Conservation (phyloP, 2,888 invertebrate species). For the Hoplodrina ambigua region DNA sequence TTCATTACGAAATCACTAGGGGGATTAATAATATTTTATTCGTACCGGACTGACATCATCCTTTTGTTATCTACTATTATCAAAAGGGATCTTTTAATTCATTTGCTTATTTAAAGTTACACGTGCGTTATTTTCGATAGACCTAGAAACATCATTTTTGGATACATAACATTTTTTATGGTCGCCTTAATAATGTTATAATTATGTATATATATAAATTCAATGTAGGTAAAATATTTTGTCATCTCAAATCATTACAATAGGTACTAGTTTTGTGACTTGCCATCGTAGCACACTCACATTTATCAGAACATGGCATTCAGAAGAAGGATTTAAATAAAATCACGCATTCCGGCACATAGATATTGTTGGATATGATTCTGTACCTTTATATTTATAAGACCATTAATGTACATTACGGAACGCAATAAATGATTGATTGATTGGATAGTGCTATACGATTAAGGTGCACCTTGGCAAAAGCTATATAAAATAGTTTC, state of each 20-base stretch:
- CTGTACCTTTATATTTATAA: too few relatives aligned
- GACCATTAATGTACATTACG: too few relatives aligned
- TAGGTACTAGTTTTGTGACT: background rate
- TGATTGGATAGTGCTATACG: too few relatives aligned
- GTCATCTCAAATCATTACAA: background rate
- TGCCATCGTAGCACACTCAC: constrained; percentile 1
- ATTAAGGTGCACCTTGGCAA: too few relatives aligned
- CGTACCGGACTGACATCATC: background rate
- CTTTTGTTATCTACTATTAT: constrained; percentile 8
- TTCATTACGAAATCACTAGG: too few relatives aligned
- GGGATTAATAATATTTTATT: constrained; percentile 4
- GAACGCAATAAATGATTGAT: too few relatives aligned
- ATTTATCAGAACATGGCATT: background rate
- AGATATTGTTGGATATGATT: too few relatives aligned
- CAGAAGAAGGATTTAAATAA: background rate
- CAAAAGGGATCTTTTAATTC: background rate
- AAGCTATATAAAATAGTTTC: too few relatives aligned
- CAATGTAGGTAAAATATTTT: constrained; percentile 4
- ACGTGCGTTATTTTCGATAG: constrained; percentile 6
- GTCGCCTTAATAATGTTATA: background rate
- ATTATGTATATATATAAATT: background rate
- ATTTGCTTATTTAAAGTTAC: constrained; percentile 8
- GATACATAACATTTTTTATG: background rate
- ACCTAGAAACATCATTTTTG: background rate
- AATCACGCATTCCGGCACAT: background rate